Evolutionary conservation across 2,888 invertebrate species (phyloP), one percentile per base, ranked within the genome.

Genomic region (Cheilosia variabilis): DNA sequence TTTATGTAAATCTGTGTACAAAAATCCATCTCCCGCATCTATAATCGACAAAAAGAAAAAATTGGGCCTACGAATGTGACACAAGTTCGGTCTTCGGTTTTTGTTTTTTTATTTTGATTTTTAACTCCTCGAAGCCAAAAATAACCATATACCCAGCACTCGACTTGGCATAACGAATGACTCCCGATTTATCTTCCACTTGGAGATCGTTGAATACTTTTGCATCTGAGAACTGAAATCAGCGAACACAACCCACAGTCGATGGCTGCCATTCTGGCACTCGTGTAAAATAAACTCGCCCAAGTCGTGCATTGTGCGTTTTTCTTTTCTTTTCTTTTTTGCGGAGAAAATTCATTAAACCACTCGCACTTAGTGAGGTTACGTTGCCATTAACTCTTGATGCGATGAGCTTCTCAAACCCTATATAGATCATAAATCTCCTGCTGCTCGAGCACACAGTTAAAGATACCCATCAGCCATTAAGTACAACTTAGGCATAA

Each of bases 371-470:
- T 45, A 55, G 58, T 60, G 43, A 63, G 31, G 62, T 55, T 63
- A 63, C 34, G 55, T 45, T 27, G 45, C 60, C 58, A 24, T 68
- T 69, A 43, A 34, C 41, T 37, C 63, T 4, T 31, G 43, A 53
- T 24, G 37, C 31, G 6, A 60, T 52, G 66, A 68, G 58, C 41
- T 60, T 7, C 50, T 65, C 24, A 50, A 52, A 62, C 10, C 22
- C 37, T 24, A 58, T 31, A 60, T 45, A 69, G 68, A 77, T 62
- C 69, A 77, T 77, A 77, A 77, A 69, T 77, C 77, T 69, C 69
- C 34, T 50, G 66, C 53, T 62, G 77, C 65, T 62, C 19, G 41
- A 69, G 45, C 62, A 60, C 45, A 76, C 53, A 31, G 22, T 43
- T 13, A 76, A 41, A 58, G 58, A 58, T 76, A 66, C 58, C 47